Evolutionary conservation across 2,888 invertebrate species (phyloP).

Genomic region (Podotricha telesiphe): DNA sequence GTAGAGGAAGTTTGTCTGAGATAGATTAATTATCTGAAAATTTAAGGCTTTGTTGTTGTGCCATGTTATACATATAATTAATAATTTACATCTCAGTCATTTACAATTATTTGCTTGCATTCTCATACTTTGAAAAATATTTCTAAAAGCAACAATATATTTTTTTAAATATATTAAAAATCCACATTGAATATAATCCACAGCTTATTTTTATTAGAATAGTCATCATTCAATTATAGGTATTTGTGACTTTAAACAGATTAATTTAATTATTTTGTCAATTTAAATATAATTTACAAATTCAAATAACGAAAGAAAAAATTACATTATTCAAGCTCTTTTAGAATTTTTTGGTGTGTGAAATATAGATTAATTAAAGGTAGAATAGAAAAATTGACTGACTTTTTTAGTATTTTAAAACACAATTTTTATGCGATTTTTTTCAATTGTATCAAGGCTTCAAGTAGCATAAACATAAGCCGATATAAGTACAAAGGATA

Average conservation of each 20-base stretch:
- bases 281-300: conserved; percentile 4
- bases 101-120: conserved; percentile 27
- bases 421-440: conserved; percentile 1
- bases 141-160: conserved; percentile 24
- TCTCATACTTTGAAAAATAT: conserved; percentile 5
- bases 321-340: background rate
- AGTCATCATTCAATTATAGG: background rate
- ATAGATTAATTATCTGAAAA: conserved; percentile 47
- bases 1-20: conserved; percentile 44
- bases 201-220: background rate
- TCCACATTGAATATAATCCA: too few species aligned
- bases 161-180: background rate
- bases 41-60: conserved; percentile 54
- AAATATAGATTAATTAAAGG: conserved; percentile 13
- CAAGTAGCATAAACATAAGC: conserved; percentile 15
- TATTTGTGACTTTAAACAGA: background rate
- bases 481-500: conserved; percentile 42
- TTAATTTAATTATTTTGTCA: background rate
- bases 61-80: conserved; percentile 49
- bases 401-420: conserved; percentile 24
- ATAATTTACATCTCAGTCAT: conserved; percentile 38
- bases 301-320: background rate
- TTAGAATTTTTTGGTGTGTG: conserved; percentile 12
- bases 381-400: conserved; percentile 23
- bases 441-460: conserved; percentile 6